Evolutionary conservation across 2,113 vertebrate species (phyloP).

Genomic region (Amblyopsis rosae): DNA sequence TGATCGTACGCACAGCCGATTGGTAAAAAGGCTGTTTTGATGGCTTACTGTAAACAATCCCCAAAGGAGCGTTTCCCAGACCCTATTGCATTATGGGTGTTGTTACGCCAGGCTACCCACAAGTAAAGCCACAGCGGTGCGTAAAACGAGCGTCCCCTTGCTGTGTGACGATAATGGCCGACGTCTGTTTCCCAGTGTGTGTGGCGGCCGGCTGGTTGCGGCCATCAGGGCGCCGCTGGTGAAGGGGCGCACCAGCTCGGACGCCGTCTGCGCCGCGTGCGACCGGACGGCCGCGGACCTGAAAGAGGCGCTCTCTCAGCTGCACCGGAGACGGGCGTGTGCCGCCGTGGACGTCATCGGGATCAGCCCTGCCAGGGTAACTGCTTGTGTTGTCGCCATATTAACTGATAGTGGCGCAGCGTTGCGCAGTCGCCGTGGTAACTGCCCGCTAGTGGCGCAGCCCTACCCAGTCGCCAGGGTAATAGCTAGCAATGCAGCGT

Average conservation of each 20-base stretch:
- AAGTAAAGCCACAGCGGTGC: neutral
- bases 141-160: neutral
- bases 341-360: conserved; percentile 60
- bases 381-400: neutral
- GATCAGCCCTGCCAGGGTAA: conserved; percentile 92
- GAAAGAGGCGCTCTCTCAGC: conserved; percentile 84
- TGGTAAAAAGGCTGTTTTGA: too few relatives aligned
- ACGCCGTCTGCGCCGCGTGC: conserved; percentile 76
- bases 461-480: too few relatives aligned
- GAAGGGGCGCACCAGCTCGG: conserved; percentile 83
- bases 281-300: conserved; percentile 82
- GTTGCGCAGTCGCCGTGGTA: too few relatives aligned
- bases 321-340: conserved; percentile 75
- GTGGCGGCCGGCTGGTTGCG: conserved; percentile 82
- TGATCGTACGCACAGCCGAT: too few relatives aligned
- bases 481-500: too few relatives aligned
- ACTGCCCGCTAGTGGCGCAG: neutral
- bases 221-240: conserved; percentile 83
- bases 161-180: conserved; percentile 6
- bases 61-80: too few relatives aligned
- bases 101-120: too few relatives aligned
- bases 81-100: too few relatives aligned
- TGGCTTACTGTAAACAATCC: too few relatives aligned
- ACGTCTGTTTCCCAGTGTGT: conserved; percentile 69
- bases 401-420: neutral